Conservation (phyloP, 2,888 invertebrate genomes). For the Thera obeliscata region DNA sequence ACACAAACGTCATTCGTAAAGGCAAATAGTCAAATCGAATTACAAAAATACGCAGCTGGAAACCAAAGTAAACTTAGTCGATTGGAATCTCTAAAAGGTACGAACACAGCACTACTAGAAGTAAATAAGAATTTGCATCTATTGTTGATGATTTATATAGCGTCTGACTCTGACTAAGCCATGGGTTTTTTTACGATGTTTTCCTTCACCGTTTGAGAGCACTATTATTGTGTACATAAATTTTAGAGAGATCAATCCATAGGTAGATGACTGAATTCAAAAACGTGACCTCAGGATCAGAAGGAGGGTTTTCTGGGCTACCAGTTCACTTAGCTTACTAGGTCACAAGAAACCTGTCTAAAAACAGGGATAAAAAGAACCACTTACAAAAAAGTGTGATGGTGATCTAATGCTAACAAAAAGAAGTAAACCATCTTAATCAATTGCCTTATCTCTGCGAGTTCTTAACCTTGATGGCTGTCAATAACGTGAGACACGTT, state of each 20-base stretch:
- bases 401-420: not conserved
- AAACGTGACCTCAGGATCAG: no score
- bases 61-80: conserved; percentile 86
- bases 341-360: not conserved
- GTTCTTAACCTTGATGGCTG: conserved; percentile 18
- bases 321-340: no score
- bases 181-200: no score
- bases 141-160: no score
- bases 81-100: conserved; percentile 81
- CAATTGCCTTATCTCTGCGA: not conserved
- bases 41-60: conserved; percentile 83
- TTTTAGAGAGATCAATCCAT: no score
- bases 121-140: no score
- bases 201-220: no score
- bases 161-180: no score
- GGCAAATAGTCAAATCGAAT: conserved; percentile 93
- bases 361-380: not conserved
- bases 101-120: conserved; percentile 23
- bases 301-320: no score
- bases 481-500: conserved; percentile 20
- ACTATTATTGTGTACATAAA: no score
- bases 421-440: conserved; percentile 10
- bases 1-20: conserved; percentile 96
- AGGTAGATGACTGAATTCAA: no score
- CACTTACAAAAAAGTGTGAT: not conserved